A percentile compares a stretch with the other conserved stretches of the same genome.
These are phyloP conservation scores for Meganola albula DNA, from an alignment of 2,888 invertebrate species.

Conservation along the genomic window DNA sequence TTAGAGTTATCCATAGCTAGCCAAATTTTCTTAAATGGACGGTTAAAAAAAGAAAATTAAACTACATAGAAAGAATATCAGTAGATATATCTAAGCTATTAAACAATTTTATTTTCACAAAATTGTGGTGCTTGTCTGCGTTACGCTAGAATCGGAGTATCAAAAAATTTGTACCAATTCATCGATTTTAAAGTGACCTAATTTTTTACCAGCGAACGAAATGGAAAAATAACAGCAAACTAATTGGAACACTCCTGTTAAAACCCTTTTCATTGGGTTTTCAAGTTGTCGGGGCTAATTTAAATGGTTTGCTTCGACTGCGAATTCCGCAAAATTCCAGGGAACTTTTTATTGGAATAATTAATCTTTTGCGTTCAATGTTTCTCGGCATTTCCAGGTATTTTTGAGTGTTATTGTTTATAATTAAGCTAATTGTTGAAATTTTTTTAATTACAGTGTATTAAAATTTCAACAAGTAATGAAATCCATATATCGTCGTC, in stretches of 20 bases:
- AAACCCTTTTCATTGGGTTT: conserved; percentile 71
- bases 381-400: conserved; percentile 23
- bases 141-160: conserved; percentile 6
- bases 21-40: too few relatives aligned
- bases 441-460: neutral
- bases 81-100: too few relatives aligned
- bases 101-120: too few relatives aligned
- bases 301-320: conserved; percentile 68
- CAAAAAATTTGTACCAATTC: conserved; percentile 21
- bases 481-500: too few relatives aligned
- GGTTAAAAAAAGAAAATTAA: too few relatives aligned
- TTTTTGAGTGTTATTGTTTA: conserved; percentile 14
- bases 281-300: conserved; percentile 72
- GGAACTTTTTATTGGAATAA: conserved; percentile 46
- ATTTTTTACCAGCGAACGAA: conserved; percentile 49
- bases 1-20: too few relatives aligned
- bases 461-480: too few relatives aligned
- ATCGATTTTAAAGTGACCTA: conserved; percentile 54
- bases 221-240: conserved; percentile 75
- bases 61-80: too few relatives aligned
- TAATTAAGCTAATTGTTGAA: neutral
- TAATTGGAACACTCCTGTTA: conserved; percentile 72
- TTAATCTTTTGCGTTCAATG: conserved; percentile 28
- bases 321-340: conserved; percentile 52
- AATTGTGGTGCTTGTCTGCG: too few relatives aligned